Conservation (phyloP, 2,888 invertebrate genomes). For the Thereva unica region DNA sequence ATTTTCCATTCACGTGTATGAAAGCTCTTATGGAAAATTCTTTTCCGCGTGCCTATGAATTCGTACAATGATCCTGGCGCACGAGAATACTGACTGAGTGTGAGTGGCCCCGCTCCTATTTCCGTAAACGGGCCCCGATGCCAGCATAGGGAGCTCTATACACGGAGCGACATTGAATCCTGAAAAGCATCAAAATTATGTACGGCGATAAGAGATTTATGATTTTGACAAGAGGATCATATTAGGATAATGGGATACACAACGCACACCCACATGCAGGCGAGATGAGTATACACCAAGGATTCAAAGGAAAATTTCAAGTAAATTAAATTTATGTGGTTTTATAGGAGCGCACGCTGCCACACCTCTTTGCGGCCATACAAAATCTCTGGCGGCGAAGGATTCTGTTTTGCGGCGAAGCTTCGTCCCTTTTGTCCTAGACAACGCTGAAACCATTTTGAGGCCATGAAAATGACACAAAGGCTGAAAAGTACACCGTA, state of each 20-base stretch:
- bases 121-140: background rate
- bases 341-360: conserved; percentile 8
- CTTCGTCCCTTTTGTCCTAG: conserved; percentile 8
- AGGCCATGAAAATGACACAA: conserved; percentile 6
- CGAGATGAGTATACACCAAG: background rate
- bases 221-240: conserved; percentile 23
- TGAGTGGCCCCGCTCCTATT: too few relatives aligned
- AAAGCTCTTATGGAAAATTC: background rate
- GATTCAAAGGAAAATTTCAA: conserved; percentile 24
- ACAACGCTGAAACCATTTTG: background rate
- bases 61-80: too few relatives aligned
- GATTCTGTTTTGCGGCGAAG: background rate
- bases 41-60: too few relatives aligned
- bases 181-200: conserved; percentile 28
- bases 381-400: background rate
- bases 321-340: conserved; percentile 34
- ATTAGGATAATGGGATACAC: conserved; percentile 26
- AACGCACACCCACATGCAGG: conserved; percentile 1
- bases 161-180: conserved; percentile 14
- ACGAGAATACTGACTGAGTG: too few relatives aligned
- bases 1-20: conserved; percentile 12
- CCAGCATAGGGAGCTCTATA: background rate
- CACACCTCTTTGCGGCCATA: background rate
- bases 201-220: conserved; percentile 31
- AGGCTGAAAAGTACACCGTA: conserved; percentile 20